These are phyloP conservation scores for Scaptomyza flava DNA, from an alignment of 2,888 invertebrate genomes.

Conservation along the genomic window DNA sequence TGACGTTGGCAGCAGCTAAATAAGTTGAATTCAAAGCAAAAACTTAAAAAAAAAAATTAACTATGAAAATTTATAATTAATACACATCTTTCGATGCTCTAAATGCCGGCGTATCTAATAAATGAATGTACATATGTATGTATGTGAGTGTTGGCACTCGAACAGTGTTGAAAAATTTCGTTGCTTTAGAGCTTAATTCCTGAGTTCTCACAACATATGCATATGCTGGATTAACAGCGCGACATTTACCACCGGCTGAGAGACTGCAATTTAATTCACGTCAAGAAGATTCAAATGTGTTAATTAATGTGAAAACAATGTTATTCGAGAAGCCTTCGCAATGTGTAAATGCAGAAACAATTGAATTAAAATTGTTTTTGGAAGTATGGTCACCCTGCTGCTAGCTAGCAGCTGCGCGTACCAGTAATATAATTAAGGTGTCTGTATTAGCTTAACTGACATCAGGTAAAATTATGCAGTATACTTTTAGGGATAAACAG, in stretches of 20 bases:
- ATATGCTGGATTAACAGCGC: neutral
- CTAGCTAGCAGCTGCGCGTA: neutral
- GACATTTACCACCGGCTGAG: neutral
- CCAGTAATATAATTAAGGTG: neutral
- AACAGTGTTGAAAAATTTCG: constrained; percentile 17
- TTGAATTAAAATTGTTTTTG: neutral
- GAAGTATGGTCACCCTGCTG: neutral
- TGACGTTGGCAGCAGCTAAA: constrained; percentile 15
- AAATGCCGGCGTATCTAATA: constrained; percentile 47
- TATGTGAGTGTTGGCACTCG: neutral
- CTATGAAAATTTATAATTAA: constrained; percentile 20
- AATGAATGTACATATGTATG: neutral
- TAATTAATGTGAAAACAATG: neutral
- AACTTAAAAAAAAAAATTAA: neutral
- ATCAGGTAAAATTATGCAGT: neutral
- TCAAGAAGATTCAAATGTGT: too few relatives aligned
- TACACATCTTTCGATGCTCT: constrained; percentile 16
- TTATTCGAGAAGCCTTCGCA: neutral
- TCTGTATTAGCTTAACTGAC: neutral
- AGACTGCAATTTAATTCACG: neutral
- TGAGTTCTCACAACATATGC: neutral
- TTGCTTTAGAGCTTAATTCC: too few relatives aligned
- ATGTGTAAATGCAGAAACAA: neutral
- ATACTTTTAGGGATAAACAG: neutral
- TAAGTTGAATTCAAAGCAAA: neutral